phyloP scores from a whole-genome alignment of 2,113 vertebrate species.

The Onychostoma macrolepis region DNA sequence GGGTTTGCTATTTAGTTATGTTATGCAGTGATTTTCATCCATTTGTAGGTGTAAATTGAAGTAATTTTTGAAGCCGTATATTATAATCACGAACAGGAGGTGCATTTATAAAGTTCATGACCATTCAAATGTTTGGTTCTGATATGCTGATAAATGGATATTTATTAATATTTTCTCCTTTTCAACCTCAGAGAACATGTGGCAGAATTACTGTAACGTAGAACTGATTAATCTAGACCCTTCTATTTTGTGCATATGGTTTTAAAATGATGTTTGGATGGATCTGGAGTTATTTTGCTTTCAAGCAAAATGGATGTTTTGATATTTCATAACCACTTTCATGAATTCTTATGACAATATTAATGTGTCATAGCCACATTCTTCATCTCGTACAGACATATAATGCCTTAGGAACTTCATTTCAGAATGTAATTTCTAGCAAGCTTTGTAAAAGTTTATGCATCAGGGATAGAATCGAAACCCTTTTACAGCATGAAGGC shows the following conservation, averaged over 20 bases:
- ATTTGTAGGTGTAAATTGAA: neutral
- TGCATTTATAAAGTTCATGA: neutral
- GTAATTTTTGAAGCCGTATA: neutral
- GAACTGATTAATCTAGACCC: neutral
- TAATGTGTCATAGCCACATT: slow-evolving; percentile 27
- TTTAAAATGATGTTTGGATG: neutral
- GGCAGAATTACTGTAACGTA: neutral
- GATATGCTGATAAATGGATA: neutral
- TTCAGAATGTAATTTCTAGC: slow-evolving; percentile 29
- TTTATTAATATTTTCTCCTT: neutral
- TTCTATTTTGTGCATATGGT: neutral
- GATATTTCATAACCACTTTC: slow-evolving; percentile 12
- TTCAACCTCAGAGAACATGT: neutral
- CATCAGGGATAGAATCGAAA: neutral
- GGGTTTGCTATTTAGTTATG: neutral
- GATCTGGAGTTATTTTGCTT: neutral
- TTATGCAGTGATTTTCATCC: neutral
- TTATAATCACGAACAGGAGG: neutral
- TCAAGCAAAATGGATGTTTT: neutral
- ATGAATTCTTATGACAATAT: slow-evolving; percentile 1
- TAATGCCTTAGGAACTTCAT: slow-evolving; percentile 19
- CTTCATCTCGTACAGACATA: slow-evolving; percentile 30
- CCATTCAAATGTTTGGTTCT: neutral
- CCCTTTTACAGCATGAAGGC: slow-evolving; percentile 10
- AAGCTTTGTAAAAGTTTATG: neutral